Base-by-base conservation (phyloP, 2,888 invertebrate species). In the Meliscaeva auricollis region DNA sequence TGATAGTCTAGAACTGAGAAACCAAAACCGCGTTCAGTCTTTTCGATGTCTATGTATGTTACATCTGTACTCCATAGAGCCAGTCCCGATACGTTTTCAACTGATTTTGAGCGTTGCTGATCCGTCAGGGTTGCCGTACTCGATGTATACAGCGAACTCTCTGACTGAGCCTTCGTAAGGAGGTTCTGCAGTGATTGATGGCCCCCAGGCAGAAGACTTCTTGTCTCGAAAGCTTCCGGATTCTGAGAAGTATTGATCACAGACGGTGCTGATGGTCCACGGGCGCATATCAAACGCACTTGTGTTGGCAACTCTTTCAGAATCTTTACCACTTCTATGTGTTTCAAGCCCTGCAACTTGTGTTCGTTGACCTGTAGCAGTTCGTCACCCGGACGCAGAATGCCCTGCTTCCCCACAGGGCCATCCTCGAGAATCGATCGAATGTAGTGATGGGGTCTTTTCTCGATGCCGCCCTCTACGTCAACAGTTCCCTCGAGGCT, bases 401-500 rank as follows among this genome's bases (percentile, higher is more conserved):
- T 95, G 2, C 97, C 98, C 91, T 98, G 98, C 88, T 95, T 94
- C 1, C 98, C 99, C 0, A 99, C 98, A 0, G 99, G 99, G 3
- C 99, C 99, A 90, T 99, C 98, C 8, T 97, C 96, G 81, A 99
- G 94, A 88, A 99, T 98, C 38, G 98, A 98, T 88, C 99, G 95
- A 89, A 99, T 99, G 91, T 98, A 99, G 93, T 99, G 99, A 93
- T 99, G 99, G n/a, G 99, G 99, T 88, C 98, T 94, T 48, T 98
- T 95, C 93, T 99, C 99, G 88, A 97, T 95, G 2, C 99, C 99
- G 89, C 97, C 96, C 93, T 99, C 99, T 26, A 99, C 98, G 91
- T 99, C 99, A 13, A 99, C 99, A 0, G 99, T 99, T 38, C 99
- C 99, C 93, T 99, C 99, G 87, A 99, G 94, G 91, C 98, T 99